Evolutionary conservation across 2,888 invertebrate species (phyloP).

Genomic region (Idaea aversata): DNA sequence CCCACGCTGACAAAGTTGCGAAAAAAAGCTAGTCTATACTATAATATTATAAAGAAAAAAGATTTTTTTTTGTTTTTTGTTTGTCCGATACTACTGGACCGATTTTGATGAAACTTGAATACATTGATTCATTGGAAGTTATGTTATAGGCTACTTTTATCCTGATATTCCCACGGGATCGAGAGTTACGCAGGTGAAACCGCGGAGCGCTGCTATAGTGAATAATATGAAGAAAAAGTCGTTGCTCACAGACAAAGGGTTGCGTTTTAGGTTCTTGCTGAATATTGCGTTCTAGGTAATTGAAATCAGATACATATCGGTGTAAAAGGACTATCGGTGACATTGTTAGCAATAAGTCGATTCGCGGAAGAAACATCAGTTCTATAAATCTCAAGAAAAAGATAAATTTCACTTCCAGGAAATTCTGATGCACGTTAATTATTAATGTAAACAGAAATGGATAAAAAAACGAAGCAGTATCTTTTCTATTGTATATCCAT

Average conservation of each 20-base stretch:
- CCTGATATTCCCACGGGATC: too few species aligned
- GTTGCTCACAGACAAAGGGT: too few species aligned
- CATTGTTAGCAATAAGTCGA: conserved; percentile 42
- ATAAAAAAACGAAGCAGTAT: conserved; percentile 64
- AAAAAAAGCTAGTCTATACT: too few species aligned
- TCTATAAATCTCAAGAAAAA: conserved; percentile 61
- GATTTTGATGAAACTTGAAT: too few species aligned
- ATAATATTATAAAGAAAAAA: conserved; percentile 19
- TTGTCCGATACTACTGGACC: conserved; percentile 5
- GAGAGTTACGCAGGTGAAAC: too few species aligned
- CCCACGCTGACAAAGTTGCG: too few species aligned
- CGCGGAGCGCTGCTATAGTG: too few species aligned
- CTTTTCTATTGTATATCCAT: conserved; percentile 65
- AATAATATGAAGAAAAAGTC: too few species aligned
- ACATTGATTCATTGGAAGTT: too few species aligned
- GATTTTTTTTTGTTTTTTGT: conserved; percentile 6
- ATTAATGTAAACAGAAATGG: conserved; percentile 65
- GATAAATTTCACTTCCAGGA: conserved; percentile 69
- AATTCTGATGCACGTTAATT: conserved; percentile 57
- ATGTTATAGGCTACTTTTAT: too few species aligned
- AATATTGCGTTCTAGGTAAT: too few species aligned
- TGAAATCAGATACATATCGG: conserved; percentile 35
- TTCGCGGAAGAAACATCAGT: conserved; percentile 64
- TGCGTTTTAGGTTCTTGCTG: too few species aligned
- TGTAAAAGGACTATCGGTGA: conserved; percentile 42